Conservation (phyloP, 1,140 invertebrate genomes). For the Brachionus asplanchnoidis region DNA sequence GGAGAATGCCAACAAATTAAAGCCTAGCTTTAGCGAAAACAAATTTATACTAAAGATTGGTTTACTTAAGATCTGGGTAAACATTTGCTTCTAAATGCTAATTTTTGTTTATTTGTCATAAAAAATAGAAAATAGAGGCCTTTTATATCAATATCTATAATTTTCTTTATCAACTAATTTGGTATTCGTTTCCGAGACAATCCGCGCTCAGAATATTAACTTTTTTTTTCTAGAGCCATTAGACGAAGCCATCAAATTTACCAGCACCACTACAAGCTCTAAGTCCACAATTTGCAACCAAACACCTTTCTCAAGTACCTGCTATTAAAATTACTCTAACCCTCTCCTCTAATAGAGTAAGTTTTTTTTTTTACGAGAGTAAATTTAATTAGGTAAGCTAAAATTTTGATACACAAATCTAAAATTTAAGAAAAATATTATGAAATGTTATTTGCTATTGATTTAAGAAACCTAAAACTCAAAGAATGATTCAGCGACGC, state of each 20-base stretch:
- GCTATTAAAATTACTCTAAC: not conserved
- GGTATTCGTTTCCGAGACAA: not conserved
- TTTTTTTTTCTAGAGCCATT: not conserved
- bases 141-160: not conserved
- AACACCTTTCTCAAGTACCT: not conserved
- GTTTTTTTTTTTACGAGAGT: not conserved
- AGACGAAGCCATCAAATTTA: not conserved
- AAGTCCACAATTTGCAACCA: not conserved
- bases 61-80: not conserved
- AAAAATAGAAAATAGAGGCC: not conserved
- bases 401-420: not conserved
- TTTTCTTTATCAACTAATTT: not conserved
- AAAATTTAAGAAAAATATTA: not conserved
- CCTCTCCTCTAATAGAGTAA: not conserved
- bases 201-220: not conserved
- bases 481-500: not conserved
- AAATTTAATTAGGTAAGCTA: not conserved
- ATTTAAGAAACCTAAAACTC: not conserved
- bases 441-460: not conserved
- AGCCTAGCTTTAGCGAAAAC: not conserved
- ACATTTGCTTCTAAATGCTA: not conserved
- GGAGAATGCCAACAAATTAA: constrained; percentile 1
- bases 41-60: not conserved
- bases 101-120: constrained; percentile 5
- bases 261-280: too few species aligned